Evolutionary conservation across 2,888 invertebrate genomes (phyloP).

Genomic region (Incurvaria masculella): DNA sequence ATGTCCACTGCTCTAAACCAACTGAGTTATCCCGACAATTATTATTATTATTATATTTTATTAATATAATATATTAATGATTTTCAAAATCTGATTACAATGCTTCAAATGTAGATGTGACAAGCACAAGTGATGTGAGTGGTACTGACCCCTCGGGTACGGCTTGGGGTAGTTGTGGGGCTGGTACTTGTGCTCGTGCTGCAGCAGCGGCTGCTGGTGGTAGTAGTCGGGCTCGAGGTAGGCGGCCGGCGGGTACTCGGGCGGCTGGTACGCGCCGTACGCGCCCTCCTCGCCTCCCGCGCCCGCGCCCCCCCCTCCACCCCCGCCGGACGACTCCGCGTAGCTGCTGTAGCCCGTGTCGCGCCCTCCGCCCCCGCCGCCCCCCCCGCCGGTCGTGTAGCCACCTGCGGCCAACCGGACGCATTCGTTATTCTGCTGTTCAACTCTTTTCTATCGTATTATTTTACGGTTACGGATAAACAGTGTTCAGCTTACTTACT

Average conservation of each 20-base stretch:
- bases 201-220: slow-evolving; percentile 61
- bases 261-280: slow-evolving; percentile 25
- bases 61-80: too few relatives aligned
- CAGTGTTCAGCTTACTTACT: too few relatives aligned
- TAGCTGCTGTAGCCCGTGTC: slow-evolving; percentile 49
- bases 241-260: slow-evolving; percentile 41
- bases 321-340: slow-evolving; percentile 25
- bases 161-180: slow-evolving; percentile 66
- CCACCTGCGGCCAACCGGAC: slow-evolving; percentile 34
- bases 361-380: slow-evolving; percentile 46
- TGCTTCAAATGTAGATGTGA: too few relatives aligned
- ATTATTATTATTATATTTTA: too few relatives aligned
- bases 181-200: slow-evolving; percentile 70
- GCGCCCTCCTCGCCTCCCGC: slow-evolving; percentile 44
- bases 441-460: too few relatives aligned
- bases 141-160: slow-evolving; percentile 64
- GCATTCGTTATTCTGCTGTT: too few relatives aligned
- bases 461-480: too few relatives aligned
- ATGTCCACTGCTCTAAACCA: too few relatives aligned
- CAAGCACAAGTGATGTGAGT: too few relatives aligned
- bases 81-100: too few relatives aligned
- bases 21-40: too few relatives aligned
- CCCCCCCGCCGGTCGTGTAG: slow-evolving; percentile 53
- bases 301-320: slow-evolving; percentile 32
- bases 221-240: slow-evolving; percentile 72